These are phyloP conservation scores for Clostera curtula DNA, from an alignment of 2,888 invertebrate genomes.

Conservation along the genomic window DNA sequence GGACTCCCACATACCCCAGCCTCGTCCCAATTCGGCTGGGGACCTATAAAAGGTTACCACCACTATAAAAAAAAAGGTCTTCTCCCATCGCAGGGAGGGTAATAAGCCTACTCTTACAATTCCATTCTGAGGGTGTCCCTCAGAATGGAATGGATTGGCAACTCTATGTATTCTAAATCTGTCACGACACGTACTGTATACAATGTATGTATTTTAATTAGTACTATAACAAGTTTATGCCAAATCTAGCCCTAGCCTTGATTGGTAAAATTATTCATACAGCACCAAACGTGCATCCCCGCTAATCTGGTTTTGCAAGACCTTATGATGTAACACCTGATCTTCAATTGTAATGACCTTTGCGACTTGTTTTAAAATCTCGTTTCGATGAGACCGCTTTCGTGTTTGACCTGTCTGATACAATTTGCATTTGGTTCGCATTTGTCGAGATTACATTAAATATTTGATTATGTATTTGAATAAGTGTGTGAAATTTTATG, in stretches of 20 bases:
- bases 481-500: constrained; percentile 16
- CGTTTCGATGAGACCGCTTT: constrained; percentile 58
- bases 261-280: constrained; percentile 22
- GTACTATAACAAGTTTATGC: constrained; percentile 6
- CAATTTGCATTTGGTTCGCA: constrained; percentile 43
- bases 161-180: too few species aligned
- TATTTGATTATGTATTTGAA: constrained; percentile 14
- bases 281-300: constrained; percentile 14
- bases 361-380: constrained; percentile 44
- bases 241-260: too few species aligned
- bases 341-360: constrained; percentile 45
- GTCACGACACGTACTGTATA: too few species aligned
- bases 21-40: too few species aligned
- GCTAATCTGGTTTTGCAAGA: constrained; percentile 33
- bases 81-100: too few species aligned
- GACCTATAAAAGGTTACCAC: too few species aligned
- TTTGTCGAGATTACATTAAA: constrained; percentile 20
- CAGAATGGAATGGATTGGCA: too few species aligned
- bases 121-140: too few species aligned
- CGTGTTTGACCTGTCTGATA: constrained; percentile 45
- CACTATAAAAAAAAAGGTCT: too few species aligned
- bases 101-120: too few species aligned
- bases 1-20: too few species aligned
- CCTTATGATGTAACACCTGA: constrained; percentile 35
- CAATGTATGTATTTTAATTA: too few species aligned